phyloP scores from a whole-genome alignment of 2,888 invertebrate genomes.

The Cheilosia urbana region DNA sequence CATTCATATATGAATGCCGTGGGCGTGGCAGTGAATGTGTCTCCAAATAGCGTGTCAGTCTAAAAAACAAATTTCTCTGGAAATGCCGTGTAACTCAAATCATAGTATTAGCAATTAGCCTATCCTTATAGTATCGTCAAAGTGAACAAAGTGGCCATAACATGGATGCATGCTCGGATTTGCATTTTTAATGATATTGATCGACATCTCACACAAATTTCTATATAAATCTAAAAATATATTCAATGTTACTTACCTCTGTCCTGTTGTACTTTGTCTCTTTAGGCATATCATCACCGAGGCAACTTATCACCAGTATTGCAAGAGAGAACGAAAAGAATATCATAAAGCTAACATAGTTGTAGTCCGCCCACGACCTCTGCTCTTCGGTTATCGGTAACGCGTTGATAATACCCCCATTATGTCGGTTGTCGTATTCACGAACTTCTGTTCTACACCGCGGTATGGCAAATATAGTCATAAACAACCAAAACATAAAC shows the following conservation, averaged over 20 bases:
- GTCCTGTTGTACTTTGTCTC: conserved; percentile 88
- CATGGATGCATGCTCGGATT: no score
- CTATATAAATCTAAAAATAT: neutral
- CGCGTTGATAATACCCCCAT: conserved; percentile 28
- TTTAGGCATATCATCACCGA: conserved; percentile 90
- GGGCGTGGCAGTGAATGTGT: no score
- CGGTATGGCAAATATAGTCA: conserved; percentile 89
- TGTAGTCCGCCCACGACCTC: conserved; percentile 86
- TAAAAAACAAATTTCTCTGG: no score
- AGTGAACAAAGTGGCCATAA: no score
- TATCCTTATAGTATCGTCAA: no score
- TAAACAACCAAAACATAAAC: conserved; percentile 95
- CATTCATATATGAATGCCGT: no score
- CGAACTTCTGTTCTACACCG: conserved; percentile 89
- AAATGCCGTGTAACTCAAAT: no score
- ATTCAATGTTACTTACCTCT: conserved; percentile 85
- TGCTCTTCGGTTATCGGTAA: conserved; percentile 14
- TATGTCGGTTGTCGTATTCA: conserved; percentile 81
- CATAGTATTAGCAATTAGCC: no score
- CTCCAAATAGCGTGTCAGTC: no score
- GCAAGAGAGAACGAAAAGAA: conserved; percentile 89
- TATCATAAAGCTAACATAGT: conserved; percentile 91
- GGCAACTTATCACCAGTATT: conserved; percentile 91
- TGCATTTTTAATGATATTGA: no score
- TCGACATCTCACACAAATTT: neutral